Evolutionary conservation across 1,140 invertebrate genomes (phyloP), one percentile per base, ranked within the genome.

Genomic region (Ctenoplectra terminalis): DNA sequence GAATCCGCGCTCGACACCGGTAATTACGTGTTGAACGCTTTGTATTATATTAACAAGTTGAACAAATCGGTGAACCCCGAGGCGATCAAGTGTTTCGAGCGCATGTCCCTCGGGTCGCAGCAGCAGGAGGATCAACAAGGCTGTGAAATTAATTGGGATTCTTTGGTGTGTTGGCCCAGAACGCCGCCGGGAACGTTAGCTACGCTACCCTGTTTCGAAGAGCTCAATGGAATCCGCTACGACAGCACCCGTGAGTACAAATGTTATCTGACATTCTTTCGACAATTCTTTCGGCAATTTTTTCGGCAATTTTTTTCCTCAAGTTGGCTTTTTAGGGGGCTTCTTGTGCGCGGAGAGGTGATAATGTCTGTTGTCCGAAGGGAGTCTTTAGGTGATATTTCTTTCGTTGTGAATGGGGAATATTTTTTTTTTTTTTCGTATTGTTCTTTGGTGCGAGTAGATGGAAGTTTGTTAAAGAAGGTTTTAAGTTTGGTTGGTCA

Each of bases 91-190:
- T 92, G 91, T 60, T 20, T 89, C 1, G 64, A 82, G 20, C 63
- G 64, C 0, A 74, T 75, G 29, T 67, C 79, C 0, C 29, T 67
- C 1, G 79, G 43, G 5, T 43, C n/a, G 8, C 56, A 54, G n/a
- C 56, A 54, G n/a, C 46, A n/a, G n/a, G 34, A 82, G 60, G 85
- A 82, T 0, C 56, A 63, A 9, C 48, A 23, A 13, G 87, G 78
- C 50, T 88, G 87, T 29, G 58, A 88, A 43, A 64, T 87, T n/a
- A 81, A 13, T 58, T 97, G 95, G 93, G 97, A 98, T 92, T 94
- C 94, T 6, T 90, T 97, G 4, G 93, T 97, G 1, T 98, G 97
- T 89, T 98, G 97, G 97, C 96, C 96, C 1, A 93, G 95, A 1
- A 97, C 97, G 2, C 94, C 93, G 0, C 94, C 95, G 54, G 95